A percentile compares a stretch with the other conserved stretches of the same genome.
Evolutionary conservation across 2,797 vertebrate genomes (phyloP).

Genomic region (Phoxinus dragarum): DNA sequence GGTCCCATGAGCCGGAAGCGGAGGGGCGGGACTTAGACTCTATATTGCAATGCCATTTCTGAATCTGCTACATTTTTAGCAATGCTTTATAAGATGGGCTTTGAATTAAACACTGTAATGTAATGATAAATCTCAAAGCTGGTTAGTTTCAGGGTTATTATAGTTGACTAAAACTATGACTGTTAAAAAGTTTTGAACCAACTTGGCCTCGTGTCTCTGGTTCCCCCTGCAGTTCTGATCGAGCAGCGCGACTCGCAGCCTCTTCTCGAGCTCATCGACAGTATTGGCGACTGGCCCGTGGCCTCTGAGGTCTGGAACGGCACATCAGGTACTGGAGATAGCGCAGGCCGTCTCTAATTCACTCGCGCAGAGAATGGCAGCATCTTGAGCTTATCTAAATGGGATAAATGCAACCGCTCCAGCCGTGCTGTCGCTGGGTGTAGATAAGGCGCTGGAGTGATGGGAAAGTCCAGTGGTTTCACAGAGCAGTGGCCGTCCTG

Average conservation of each 20-base stretch:
- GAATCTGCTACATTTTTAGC: too few relatives aligned
- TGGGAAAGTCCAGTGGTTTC: slow-evolving; percentile 34
- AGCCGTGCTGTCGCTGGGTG: slow-evolving; percentile 34
- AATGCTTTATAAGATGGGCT: too few relatives aligned
- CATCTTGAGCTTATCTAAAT: slow-evolving; percentile 51
- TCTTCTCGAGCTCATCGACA: slow-evolving; percentile 83
- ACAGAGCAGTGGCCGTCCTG: slow-evolving; percentile 13
- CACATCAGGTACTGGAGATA: slow-evolving; percentile 79
- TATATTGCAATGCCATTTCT: too few relatives aligned
- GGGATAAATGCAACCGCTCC: slow-evolving; percentile 47
- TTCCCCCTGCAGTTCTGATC: slow-evolving; percentile 82
- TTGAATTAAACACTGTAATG: too few relatives aligned
- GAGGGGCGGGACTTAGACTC: too few relatives aligned
- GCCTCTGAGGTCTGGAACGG: slow-evolving; percentile 86
- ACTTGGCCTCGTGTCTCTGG: neutral
- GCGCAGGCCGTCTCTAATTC: slow-evolving; percentile 19
- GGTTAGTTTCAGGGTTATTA: too few relatives aligned
- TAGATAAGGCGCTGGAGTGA: slow-evolving; percentile 57
- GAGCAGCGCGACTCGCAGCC: slow-evolving; percentile 90
- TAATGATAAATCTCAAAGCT: too few relatives aligned
- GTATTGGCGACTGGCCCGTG: slow-evolving; percentile 92
- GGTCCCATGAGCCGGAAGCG: too few relatives aligned
- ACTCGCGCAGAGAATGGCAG: slow-evolving; percentile 25
- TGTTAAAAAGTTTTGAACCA: neutral
- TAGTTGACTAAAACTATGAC: too few relatives aligned